A percentile compares a stretch with the other conserved stretches of the same genome.
These are phyloP conservation scores for Microcebus murinus DNA, from an alignment of 2,113 vertebrate genomes.

Conservation along the genomic window DNA sequence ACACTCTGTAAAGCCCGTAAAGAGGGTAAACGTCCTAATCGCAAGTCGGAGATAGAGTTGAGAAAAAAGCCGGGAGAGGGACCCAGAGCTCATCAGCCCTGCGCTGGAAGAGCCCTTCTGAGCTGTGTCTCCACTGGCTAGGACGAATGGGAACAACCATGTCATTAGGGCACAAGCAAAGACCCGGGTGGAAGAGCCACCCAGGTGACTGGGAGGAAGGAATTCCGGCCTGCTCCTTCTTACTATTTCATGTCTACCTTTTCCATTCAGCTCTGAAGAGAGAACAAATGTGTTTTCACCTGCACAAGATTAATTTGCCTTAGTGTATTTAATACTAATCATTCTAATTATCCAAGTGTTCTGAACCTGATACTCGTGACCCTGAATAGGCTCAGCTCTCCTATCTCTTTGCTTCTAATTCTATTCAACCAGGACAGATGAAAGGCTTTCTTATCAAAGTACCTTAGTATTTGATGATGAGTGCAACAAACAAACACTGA, in stretches of 20 bases:
- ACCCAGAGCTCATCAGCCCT: not conserved
- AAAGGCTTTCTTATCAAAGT: constrained; percentile 50
- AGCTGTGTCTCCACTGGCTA: not conserved
- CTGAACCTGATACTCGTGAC: not conserved
- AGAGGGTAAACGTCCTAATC: not conserved
- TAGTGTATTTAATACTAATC: constrained; percentile 40
- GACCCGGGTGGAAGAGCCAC: not conserved
- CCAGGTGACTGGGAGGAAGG: not conserved
- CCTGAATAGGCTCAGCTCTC: not conserved
- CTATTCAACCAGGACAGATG: not conserved
- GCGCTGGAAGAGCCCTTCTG: too few species aligned
- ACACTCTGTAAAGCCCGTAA: not conserved
- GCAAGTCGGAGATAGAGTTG: not conserved
- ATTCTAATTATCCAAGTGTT: constrained; percentile 23
- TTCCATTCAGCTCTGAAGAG: not conserved
- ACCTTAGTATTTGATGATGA: not conserved
- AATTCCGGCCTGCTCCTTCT: not conserved
- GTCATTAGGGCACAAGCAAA: not conserved
- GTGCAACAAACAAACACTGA: not conserved
- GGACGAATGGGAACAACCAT: not conserved
- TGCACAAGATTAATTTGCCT: constrained; percentile 8
- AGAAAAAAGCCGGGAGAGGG: not conserved
- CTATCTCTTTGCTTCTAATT: constrained; percentile 32
- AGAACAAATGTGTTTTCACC: constrained; percentile 42
- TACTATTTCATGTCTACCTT: not conserved